Conservation (phyloP, 2,113 vertebrate species). For the Takifugu flavidus region DNA sequence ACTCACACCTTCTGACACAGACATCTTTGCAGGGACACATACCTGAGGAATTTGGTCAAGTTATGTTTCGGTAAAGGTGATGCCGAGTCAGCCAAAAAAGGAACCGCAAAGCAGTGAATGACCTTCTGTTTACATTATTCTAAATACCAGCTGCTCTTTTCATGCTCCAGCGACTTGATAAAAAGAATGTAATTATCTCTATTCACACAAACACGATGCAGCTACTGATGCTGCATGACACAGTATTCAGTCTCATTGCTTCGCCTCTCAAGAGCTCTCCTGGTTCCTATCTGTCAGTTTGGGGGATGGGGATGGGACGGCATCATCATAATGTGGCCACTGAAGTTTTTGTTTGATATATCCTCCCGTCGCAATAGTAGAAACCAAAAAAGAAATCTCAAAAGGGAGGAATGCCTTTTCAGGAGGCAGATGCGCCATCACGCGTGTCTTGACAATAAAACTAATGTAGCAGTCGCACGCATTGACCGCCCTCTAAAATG, state of each 20-base stretch:
- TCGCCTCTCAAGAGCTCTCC: neutral
- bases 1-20: constrained; percentile 1
- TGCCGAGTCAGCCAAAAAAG: neutral
- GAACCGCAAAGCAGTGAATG: neutral
- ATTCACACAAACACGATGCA: neutral
- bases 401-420: constrained; percentile 22
- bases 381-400: constrained; percentile 4
- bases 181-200: neutral
- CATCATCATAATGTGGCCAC: too few species aligned
- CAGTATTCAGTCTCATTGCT: too few species aligned
- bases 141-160: neutral
- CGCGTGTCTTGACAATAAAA: constrained; percentile 36
- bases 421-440: constrained; percentile 13
- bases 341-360: too few species aligned
- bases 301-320: neutral
- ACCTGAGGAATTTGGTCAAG: neutral
- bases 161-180: neutral
- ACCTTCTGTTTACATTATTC: neutral
- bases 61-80: neutral
- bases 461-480: constrained; percentile 53
- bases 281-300: neutral
- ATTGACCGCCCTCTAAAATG: constrained; percentile 58
- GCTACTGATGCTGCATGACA: neutral
- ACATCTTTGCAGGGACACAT: neutral
- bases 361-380: too few species aligned